Percentiles rank a stretch among this genome's conserved stretches.
Conservation (phyloP, 2,797 vertebrate genomes). For the Zalophus californianus region DNA sequence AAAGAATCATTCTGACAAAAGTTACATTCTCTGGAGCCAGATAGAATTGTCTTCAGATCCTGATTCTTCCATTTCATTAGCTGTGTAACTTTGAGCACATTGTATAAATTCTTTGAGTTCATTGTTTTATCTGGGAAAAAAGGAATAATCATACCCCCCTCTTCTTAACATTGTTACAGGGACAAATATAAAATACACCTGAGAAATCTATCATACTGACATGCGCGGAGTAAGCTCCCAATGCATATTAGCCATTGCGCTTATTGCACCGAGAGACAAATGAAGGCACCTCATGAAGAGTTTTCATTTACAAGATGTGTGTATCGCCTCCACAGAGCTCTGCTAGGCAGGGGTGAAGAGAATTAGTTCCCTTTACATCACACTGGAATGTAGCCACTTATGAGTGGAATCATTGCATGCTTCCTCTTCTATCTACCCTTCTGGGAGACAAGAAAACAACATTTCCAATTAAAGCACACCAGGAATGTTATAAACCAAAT, state of each 20-base stretch:
- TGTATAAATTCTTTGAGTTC: not conserved
- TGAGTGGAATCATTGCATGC: not conserved
- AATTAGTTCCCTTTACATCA: not conserved
- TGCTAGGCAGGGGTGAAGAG: not conserved
- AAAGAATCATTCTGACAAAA: not conserved
- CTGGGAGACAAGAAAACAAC: constrained; percentile 23
- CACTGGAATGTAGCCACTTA: constrained; percentile 30
- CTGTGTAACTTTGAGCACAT: not conserved
- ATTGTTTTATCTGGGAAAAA: not conserved
- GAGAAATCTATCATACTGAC: not conserved
- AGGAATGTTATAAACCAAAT: constrained; percentile 43
- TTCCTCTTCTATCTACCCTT: not conserved
- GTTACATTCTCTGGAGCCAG: not conserved
- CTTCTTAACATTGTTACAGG: not conserved
- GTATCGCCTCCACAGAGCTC: not conserved
- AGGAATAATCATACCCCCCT: not conserved
- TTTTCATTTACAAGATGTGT: not conserved
- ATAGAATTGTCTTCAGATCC: not conserved
- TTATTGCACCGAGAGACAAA: not conserved
- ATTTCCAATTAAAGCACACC: constrained; percentile 59
- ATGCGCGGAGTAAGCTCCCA: not conserved
- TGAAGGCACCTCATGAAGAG: not conserved
- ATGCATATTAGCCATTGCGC: not conserved
- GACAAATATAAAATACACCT: not conserved
- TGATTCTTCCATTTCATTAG: not conserved